Conservation (phyloP, 2,113 vertebrate genomes). For the Anarrhichthys ocellatus region DNA sequence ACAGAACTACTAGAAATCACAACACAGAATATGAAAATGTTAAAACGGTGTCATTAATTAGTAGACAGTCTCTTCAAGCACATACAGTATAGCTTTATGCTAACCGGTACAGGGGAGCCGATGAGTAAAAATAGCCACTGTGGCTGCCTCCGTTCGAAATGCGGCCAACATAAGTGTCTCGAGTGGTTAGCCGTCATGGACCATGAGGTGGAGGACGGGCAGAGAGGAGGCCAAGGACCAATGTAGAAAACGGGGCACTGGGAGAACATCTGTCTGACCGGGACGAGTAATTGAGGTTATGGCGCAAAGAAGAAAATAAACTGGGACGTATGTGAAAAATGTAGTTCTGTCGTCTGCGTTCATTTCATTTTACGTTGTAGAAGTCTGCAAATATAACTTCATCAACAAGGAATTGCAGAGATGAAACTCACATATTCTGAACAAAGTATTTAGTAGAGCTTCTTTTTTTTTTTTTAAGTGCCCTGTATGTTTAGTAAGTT, state of each 20-base stretch:
- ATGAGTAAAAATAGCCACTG: conserved; percentile 64
- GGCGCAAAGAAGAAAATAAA: conserved; percentile 21
- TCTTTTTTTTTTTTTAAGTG: too few species aligned
- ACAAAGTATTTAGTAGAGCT: too few species aligned
- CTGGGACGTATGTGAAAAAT: neutral
- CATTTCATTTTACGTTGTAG: too few species aligned
- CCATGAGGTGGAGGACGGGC: conserved; percentile 23
- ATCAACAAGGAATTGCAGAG: too few species aligned
- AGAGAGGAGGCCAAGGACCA: conserved; percentile 48
- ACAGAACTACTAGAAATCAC: neutral
- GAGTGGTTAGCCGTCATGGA: conserved; percentile 45
- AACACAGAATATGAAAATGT: neutral
- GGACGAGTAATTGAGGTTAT: conserved; percentile 31
- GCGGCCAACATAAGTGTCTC: conserved; percentile 50
- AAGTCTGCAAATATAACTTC: neutral
- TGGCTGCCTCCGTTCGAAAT: conserved; percentile 48
- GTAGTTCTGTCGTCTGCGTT: neutral
- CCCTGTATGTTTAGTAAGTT: too few species aligned
- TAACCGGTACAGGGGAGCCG: conserved; percentile 44
- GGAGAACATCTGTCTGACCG: conserved; percentile 45
- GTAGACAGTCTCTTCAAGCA: neutral
- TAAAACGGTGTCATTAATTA: neutral
- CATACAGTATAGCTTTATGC: neutral
- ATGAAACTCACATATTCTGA: too few species aligned
- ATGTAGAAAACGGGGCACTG: conserved; percentile 56